Conservation (phyloP, 1,140 invertebrate species). For the Zaprionus kolodkinae region DNA sequence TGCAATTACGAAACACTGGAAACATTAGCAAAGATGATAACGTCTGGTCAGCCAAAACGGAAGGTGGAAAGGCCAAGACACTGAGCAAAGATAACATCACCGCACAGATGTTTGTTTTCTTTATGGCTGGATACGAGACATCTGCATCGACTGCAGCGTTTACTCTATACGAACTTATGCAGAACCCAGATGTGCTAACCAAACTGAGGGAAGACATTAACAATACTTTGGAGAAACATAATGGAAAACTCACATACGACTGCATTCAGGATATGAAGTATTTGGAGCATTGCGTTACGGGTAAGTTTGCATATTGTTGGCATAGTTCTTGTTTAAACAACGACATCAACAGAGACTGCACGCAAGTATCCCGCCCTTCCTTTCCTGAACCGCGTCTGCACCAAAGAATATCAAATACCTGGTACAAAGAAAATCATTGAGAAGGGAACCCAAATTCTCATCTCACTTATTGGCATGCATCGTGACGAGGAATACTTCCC, state of each 20-base stretch:
- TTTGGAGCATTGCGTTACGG: constrained; percentile 85
- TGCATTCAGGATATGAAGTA: constrained; percentile 85
- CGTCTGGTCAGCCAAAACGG: constrained; percentile 59
- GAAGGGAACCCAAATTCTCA: constrained; percentile 84
- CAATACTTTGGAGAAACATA: constrained; percentile 79
- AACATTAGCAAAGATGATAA: constrained; percentile 67
- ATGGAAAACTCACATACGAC: constrained; percentile 85
- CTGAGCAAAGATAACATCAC: constrained; percentile 85
- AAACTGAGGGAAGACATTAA: constrained; percentile 85
- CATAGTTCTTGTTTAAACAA: not conserved
- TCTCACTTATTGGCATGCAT: constrained; percentile 84
- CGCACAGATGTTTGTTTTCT: constrained; percentile 87
- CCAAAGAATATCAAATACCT: constrained; percentile 81
- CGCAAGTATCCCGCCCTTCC: constrained; percentile 87
- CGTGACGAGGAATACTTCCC: constrained; percentile 86
- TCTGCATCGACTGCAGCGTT: constrained; percentile 87
- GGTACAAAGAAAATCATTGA: constrained; percentile 82
- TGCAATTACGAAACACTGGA: constrained; percentile 85
- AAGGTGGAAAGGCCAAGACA: constrained; percentile 46
- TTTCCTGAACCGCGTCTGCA: constrained; percentile 85
- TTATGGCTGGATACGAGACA: constrained; percentile 89
- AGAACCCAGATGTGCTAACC: constrained; percentile 59
- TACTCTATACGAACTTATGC: constrained; percentile 86
- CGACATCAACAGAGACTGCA: constrained; percentile 85
- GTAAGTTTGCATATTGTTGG: constrained; percentile 32